Base-by-base conservation (phyloP, 2,888 invertebrate genomes). In the Ceramica pisi region DNA sequence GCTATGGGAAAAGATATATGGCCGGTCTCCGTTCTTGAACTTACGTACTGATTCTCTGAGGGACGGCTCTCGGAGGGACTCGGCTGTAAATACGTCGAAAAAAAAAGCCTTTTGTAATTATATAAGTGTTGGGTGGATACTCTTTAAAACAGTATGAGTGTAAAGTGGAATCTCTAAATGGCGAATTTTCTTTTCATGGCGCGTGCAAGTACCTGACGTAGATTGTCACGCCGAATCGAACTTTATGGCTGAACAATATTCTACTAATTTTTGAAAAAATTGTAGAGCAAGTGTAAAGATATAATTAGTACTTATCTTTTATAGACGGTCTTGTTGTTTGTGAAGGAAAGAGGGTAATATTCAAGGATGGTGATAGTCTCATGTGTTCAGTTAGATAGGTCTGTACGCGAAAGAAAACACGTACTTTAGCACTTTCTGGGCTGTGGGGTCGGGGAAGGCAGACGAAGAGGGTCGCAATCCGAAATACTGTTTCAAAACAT, bases 311-410 rank as follows among this genome's bases (percentile, higher is more conserved):
- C 85, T 83, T 84, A 85, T 67, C 71, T 80, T 77, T 78, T 71
- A 67, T 70, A 78, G 71, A 68, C 46, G 46, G 64, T 68, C 23
- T 56, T 66, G 51, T 67, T 73, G 66, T 66, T 71, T 78, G 67
- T 76, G 62, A 71, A 65, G 74, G 46, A 60, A 64, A 44, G 51
- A 71, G 78, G 72, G 70, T 72, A 72, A 79, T 81, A 78, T 79
- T 81, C 79, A 68, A 65, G 77, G 80, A 67, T 75, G 81, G 78
- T 83, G 85, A 82, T 81, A 82, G 83, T 70, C 61, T 67, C 80
- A 88, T 86, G 89, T 89, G 89, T 89, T 89, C 89, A 88, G 87
- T 86, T 87, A 88, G 86, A 85, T 86, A 83, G 73, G 75, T 84
- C n/a, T n/a, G n/a, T n/a, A 78, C 63, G 75, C 71, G 68, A 77